Conservation (phyloP, 2,797 vertebrate genomes). For the Glossophaga mutica region DNA sequence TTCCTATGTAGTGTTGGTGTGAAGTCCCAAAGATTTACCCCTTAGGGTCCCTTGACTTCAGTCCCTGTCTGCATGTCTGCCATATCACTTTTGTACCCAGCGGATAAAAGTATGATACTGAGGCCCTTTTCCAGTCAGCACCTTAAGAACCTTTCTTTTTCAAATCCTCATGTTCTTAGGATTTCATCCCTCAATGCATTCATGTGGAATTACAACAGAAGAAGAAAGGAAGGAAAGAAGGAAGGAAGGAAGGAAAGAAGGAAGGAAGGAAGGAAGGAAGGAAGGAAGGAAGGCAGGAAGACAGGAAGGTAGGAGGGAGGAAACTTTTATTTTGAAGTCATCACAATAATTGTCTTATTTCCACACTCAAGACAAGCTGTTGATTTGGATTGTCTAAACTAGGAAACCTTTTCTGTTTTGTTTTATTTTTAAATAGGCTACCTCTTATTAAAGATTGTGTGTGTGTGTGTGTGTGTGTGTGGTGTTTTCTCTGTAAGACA, state of each 20-base stretch:
- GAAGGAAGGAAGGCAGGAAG: too few relatives aligned
- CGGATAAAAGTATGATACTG: background rate
- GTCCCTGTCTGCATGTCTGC: background rate
- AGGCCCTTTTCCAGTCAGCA: background rate
- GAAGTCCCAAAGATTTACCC: background rate
- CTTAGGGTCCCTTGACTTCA: background rate
- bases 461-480: background rate
- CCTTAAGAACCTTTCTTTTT: background rate
- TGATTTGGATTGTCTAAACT: background rate
- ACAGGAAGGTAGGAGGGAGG: background rate
- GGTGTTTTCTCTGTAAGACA: background rate
- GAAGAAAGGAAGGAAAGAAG: background rate
- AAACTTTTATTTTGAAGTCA: background rate
- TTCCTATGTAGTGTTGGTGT: background rate
- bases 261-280: fast-evolving
- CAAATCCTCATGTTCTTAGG: background rate
- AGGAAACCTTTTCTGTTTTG: background rate
- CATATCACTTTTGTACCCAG: background rate
- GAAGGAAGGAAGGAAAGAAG: fast-evolving
- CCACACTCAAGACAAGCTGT: background rate
- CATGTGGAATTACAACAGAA: background rate
- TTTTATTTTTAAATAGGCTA: conserved; percentile 20
- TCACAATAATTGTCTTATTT: background rate
- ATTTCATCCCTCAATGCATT: background rate
- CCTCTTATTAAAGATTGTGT: background rate